These are phyloP conservation scores for Tridacna gigas DNA, from an alignment of 2,888 invertebrate species.

Conservation along the genomic window DNA sequence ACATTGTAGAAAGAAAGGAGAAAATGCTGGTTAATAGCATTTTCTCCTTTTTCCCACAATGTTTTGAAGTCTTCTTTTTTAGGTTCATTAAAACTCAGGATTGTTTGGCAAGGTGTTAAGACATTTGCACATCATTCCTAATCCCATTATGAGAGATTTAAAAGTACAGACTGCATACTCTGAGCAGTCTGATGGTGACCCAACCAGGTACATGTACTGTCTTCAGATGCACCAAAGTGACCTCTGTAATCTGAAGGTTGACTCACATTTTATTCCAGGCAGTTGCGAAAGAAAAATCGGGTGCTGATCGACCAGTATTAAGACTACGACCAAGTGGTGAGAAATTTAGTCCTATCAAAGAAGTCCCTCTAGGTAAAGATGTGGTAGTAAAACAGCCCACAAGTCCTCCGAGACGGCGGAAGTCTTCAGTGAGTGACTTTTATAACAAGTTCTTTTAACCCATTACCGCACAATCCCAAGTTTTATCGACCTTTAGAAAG, in stretches of 20 bases:
- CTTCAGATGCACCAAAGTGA: neutral
- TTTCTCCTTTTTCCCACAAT: neutral
- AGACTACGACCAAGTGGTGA: slow-evolving; percentile 89
- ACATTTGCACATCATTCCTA: neutral
- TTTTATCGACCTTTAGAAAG: neutral
- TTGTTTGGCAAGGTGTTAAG: neutral
- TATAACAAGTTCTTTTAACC: neutral
- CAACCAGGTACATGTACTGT: neutral
- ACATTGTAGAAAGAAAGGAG: too few species aligned
- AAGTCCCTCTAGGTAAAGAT: neutral
- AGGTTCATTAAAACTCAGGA: too few species aligned
- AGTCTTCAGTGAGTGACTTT: slow-evolving; percentile 4
- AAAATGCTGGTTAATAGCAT: too few species aligned
- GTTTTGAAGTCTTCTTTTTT: neutral
- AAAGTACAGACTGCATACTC: neutral
- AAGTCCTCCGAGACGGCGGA: slow-evolving; percentile 19
- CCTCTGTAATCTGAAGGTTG: neutral
- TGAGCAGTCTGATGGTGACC: neutral
- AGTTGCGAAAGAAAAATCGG: slow-evolving; percentile 92
- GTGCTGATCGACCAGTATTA: slow-evolving; percentile 94
- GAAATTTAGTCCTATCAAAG: slow-evolving; percentile 50
- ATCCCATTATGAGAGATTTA: neutral
- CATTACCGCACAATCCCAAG: neutral
- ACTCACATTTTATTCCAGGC: slow-evolving; percentile 37
- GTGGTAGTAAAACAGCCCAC: neutral